phyloP scores from a whole-genome alignment of 1,140 invertebrate species.

The Carposina sasakii region DNA sequence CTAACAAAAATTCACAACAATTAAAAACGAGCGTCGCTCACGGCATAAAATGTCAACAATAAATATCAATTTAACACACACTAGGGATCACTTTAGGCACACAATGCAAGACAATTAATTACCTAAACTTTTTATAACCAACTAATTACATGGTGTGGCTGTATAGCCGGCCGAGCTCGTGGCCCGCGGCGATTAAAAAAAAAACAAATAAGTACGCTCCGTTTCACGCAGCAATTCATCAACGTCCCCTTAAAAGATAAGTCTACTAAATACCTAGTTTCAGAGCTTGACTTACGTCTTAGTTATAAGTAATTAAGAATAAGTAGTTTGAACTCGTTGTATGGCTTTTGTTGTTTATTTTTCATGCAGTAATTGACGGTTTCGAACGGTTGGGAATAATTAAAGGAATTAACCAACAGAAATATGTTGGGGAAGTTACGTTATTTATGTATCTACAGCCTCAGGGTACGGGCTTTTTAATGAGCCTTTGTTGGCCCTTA shows the following conservation, averaged over 20 bases:
- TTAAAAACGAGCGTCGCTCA: conserved; percentile 33
- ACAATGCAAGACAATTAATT: conserved; percentile 50
- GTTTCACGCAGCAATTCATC: conserved; percentile 51
- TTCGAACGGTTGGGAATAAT: conserved; percentile 41
- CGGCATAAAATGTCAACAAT: conserved; percentile 53
- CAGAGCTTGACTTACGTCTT: conserved; percentile 57
- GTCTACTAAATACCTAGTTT: conserved; percentile 56
- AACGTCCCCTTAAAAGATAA: conserved; percentile 50
- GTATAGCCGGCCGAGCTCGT: conserved; percentile 24
- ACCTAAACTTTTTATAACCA: conserved; percentile 52
- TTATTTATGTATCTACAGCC: conserved; percentile 40
- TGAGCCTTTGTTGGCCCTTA: conserved; percentile 26
- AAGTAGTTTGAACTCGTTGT: conserved; percentile 49
- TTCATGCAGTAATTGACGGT: conserved; percentile 55
- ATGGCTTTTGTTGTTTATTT: conserved; percentile 46
- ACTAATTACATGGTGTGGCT: conserved; percentile 51
- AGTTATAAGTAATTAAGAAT: conserved; percentile 65
- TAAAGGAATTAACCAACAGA: conserved; percentile 60
- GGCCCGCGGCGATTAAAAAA: conserved; percentile 30
- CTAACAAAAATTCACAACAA: conserved; percentile 37
- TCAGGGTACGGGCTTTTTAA: conserved; percentile 20
- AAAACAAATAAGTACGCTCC: conserved; percentile 37
- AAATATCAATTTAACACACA: conserved; percentile 51
- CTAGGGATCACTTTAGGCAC: conserved; percentile 24
- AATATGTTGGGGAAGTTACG: conserved; percentile 27